Evolutionary conservation across 2,888 invertebrate species (phyloP).

Genomic region (Girardia tigrina): DNA sequence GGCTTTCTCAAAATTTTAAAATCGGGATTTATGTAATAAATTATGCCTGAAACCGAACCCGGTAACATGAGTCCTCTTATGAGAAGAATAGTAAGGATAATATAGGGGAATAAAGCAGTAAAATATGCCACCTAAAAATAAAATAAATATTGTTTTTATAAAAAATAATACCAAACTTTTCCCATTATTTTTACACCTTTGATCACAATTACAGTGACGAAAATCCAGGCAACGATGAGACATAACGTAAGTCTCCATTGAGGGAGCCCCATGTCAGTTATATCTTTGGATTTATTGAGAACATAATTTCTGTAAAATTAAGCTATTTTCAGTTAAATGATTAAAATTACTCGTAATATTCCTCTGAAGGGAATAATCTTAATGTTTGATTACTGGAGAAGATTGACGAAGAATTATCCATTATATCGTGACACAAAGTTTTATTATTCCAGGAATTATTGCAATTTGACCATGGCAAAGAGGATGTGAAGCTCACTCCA

Average conservation of each 20-base stretch:
- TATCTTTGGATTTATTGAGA: constrained; percentile 43
- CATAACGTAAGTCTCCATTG: constrained; percentile 44
- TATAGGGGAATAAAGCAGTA: constrained; percentile 51
- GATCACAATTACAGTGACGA: constrained; percentile 45
- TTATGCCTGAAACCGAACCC: constrained; percentile 64
- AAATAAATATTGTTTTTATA: neutral
- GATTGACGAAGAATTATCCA: neutral
- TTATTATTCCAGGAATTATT: constrained; percentile 42
- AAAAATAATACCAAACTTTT: too few species aligned
- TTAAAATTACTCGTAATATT: constrained; percentile 71
- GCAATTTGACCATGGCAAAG: constrained; percentile 42
- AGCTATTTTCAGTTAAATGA: neutral
- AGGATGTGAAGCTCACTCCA: constrained; percentile 41
- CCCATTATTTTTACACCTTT: constrained; percentile 49
- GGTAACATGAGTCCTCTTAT: constrained; percentile 66
- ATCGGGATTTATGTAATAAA: constrained; percentile 66
- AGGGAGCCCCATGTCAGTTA: constrained; percentile 44
- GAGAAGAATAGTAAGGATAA: constrained; percentile 57
- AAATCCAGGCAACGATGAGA: constrained; percentile 45
- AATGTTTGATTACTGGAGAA: too few species aligned
- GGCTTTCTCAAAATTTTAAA: constrained; percentile 60
- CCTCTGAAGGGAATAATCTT: constrained; percentile 63
- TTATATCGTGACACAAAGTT: constrained; percentile 12
- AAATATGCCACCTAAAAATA: constrained; percentile 51
- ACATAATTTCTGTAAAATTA: constrained; percentile 43